These are phyloP conservation scores for Tenthredo livida DNA, from an alignment of 2,888 invertebrate species.

Conservation along the genomic window DNA sequence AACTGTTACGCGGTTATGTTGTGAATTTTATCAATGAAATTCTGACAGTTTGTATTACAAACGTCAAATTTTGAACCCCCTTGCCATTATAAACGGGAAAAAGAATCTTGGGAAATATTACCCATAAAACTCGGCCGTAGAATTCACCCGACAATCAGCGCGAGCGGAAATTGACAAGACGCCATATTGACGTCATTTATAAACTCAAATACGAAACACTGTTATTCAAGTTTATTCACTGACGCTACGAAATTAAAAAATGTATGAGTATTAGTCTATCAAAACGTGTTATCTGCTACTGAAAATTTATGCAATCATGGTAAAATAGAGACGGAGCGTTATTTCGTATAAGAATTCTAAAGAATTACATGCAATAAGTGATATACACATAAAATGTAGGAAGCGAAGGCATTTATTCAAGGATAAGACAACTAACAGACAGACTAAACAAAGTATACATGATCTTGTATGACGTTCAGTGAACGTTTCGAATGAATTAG, in stretches of 20 bases:
- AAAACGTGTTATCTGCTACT: too few species aligned
- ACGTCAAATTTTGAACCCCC: conserved; percentile 63
- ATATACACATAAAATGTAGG: too few species aligned
- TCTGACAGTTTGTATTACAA: conserved; percentile 38
- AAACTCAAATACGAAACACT: conserved; percentile 42
- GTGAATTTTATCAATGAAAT: neutral
- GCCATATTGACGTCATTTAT: conserved; percentile 31
- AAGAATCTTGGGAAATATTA: conserved; percentile 78
- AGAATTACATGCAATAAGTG: too few species aligned
- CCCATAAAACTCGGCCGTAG: conserved; percentile 74
- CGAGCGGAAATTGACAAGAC: conserved; percentile 20
- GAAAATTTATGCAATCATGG: too few species aligned
- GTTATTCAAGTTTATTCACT: neutral
- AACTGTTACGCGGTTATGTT: neutral
- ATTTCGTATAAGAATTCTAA: too few species aligned
- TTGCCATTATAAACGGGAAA: conserved; percentile 60
- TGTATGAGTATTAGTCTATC: too few species aligned
- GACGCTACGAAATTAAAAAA: neutral
- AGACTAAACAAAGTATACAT: too few species aligned
- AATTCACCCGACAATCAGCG: conserved; percentile 57
- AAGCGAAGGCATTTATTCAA: too few species aligned
- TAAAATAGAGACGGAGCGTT: too few species aligned
- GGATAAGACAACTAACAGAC: too few species aligned
- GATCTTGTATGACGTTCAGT: too few species aligned
- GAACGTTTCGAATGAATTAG: too few species aligned